Evolutionary conservation across 2,888 invertebrate genomes (phyloP).

Genomic region (Stenichneumon culpator): DNA sequence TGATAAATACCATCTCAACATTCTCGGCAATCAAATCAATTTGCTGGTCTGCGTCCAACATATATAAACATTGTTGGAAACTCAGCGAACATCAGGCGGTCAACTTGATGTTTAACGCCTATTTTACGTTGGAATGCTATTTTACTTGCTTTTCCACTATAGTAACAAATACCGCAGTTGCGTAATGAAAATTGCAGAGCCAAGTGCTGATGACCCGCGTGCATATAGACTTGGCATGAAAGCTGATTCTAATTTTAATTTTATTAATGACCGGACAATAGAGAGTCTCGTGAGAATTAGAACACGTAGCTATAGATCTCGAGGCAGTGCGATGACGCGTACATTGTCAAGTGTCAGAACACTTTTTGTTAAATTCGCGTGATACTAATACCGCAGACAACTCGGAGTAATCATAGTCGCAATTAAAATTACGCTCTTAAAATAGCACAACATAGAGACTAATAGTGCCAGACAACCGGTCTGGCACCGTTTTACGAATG

Average conservation of each 20-base stretch:
- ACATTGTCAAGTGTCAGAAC: slow-evolving; percentile 29
- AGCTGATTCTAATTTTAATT: slow-evolving; percentile 47
- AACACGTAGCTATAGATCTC: slow-evolving; percentile 19
- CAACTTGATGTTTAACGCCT: neutral
- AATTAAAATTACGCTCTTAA: slow-evolving; percentile 51
- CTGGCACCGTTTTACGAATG: slow-evolving; percentile 40
- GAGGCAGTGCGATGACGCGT: neutral
- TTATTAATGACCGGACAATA: slow-evolving; percentile 54
- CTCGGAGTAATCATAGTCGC: slow-evolving; percentile 49
- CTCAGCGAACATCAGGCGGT: too few species aligned
- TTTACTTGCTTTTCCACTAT: neutral
- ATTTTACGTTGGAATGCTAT: neutral
- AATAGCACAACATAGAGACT: slow-evolving; percentile 56
- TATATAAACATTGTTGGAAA: neutral
- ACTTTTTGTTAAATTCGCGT: slow-evolving; percentile 48
- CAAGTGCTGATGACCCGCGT: slow-evolving; percentile 2
- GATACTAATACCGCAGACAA: slow-evolving; percentile 40
- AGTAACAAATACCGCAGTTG: neutral
- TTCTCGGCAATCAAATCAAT: neutral
- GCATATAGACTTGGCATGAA: slow-evolving; percentile 26
- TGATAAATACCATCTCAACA: neutral
- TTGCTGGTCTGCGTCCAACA: neutral
- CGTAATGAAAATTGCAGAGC: neutral
- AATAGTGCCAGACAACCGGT: slow-evolving; percentile 24
- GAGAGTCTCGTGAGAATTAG: slow-evolving; percentile 59